Evolutionary conservation across 2,113 vertebrate species (phyloP), one percentile per base, ranked within the genome.

Genomic region (Pseudonaja textilis): DNA sequence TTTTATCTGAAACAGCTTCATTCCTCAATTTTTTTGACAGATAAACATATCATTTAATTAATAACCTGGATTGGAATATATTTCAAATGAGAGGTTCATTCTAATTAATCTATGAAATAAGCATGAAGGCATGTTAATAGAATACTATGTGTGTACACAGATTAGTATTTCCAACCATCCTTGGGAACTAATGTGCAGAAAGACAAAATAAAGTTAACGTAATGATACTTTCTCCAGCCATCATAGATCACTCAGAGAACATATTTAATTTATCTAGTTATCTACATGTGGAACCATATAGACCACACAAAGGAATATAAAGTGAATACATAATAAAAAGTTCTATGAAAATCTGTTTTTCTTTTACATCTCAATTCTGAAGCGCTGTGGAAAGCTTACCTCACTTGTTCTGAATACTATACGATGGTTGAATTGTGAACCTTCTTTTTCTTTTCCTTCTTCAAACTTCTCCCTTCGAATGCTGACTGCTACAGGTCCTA

Each of bases 391-490:
- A 45, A 90, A 81, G 14, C 12, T 97, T 98, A 99, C 99, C 99
- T 99, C 99, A 89, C 99, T 99, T 39, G 99, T 99, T 96, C 99
- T 98, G 98, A 99, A 99, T 95, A 98, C 98, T 95, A 99, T 96
- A 52, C 99, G 98, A 93, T 99, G 99, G 98, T 98, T 99, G 97
- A 98, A 99, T 94, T 99, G 98, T 92, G 98, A 97, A n/a, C 98
- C 98, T 54, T 99, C 99, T 93, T 99, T 99, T 94, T 99, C 99
- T 95, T 98, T 99, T n/a, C 97, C 97, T 18, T 99, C 99, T 69
- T 99, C 99, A 91, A 98, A 97, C 95, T 97, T 98, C 96, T 99
- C 99, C 93, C 99, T 98, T 87, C 99, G 98, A 95, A 99, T 96
- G 95, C 99, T 99, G 89, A 99, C 97, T 1, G 99, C 99, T 95